Evolutionary conservation across 2,797 vertebrate genomes (phyloP), one percentile per base, ranked within the genome.

Genomic region (Trachurus trachurus): DNA sequence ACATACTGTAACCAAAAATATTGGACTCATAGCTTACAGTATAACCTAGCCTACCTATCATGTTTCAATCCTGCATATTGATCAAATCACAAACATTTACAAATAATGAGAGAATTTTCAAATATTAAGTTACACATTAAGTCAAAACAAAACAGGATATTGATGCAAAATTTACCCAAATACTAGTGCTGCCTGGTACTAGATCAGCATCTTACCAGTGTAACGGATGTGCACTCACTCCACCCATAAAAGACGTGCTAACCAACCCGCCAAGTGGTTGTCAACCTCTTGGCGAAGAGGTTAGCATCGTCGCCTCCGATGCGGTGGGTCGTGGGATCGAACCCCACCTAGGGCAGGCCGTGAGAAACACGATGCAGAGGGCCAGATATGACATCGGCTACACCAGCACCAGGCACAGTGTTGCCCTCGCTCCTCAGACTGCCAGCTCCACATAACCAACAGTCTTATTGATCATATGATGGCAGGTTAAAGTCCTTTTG

Each of bases 381-480:
- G n/a, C n/a, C n/a, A n/a, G n/a, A n/a, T n/a, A n/a, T n/a, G n/a
- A n/a, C n/a, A n/a, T n/a, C n/a, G n/a, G n/a, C n/a, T n/a, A n/a
- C n/a, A n/a, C n/a, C 13, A 17, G 61, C 39, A 53, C 11, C 17
- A 63, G 65, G 52, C 45, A 47, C 45, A 67, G 49, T 34, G 21
- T 44, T 56, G 47, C 10, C 57, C 39, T 64, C 1, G 22, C 67
- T 19, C 74, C 67, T 21, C 74, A 49, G 40, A 60, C 40, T 40
- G 66, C 45, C 52, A 61, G 63, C 77, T 65, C 58, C 73, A 63
- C 74, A 82, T 66, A 74, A 62, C 44, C 66, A 71, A 9, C 72
- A 50, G 71, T 82, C 73, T 81, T 76, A 76, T 61, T 71, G 74
- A 87, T 91, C 91, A 88, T 87, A 82, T 87, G 88, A 89, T 87